phyloP scores from a whole-genome alignment of 2,113 vertebrate species.

The Riparia riparia region DNA sequence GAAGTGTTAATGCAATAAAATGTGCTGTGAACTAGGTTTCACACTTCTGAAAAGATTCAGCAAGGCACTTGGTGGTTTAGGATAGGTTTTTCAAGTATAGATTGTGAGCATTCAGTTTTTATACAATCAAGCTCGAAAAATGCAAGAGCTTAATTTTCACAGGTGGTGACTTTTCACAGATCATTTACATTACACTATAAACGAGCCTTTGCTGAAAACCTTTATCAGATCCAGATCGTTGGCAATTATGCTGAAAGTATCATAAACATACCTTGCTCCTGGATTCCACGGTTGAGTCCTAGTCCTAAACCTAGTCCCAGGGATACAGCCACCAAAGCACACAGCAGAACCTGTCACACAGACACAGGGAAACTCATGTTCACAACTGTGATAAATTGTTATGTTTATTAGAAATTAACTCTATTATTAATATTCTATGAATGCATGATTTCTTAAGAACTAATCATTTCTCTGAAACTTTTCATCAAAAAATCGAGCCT shows the following conservation, averaged over 20 bases:
- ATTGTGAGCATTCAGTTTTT: not conserved
- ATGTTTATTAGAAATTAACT: not conserved
- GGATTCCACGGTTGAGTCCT: conserved; percentile 62
- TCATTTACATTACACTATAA: not conserved
- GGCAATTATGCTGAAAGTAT: not conserved
- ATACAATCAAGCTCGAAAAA: not conserved
- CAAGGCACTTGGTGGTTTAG: not conserved
- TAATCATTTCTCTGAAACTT: not conserved
- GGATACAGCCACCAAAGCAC: conserved; percentile 73
- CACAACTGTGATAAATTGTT: not conserved
- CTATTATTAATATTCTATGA: not conserved
- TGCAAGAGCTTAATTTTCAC: not conserved
- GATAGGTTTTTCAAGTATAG: not conserved
- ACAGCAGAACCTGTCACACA: conserved; percentile 75
- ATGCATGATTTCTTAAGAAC: not conserved
- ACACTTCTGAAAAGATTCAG: not conserved
- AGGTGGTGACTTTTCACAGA: not conserved
- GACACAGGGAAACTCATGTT: not conserved
- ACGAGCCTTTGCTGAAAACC: not conserved
- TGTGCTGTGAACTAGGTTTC: not conserved
- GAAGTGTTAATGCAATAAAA: not conserved
- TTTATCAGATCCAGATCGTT: not conserved
- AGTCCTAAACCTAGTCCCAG: conserved; percentile 80
- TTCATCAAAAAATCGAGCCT: not conserved
- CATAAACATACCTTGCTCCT: conserved; percentile 62